Percentiles rank a stretch among this genome's conserved stretches.
Evolutionary conservation across 2,888 invertebrate species (phyloP).

Genomic region (Dendrolimus houi): DNA sequence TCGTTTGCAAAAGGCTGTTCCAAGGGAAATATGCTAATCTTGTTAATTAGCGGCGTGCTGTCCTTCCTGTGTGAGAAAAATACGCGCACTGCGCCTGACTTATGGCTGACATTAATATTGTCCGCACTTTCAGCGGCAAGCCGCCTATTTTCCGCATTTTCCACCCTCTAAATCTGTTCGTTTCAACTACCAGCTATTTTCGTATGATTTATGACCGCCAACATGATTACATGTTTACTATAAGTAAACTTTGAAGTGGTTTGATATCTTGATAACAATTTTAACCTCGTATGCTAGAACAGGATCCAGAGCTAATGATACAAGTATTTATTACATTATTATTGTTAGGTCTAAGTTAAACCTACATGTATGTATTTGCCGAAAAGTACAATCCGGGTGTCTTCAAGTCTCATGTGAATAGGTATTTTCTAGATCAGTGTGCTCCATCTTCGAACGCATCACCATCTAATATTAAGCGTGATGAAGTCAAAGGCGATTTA

Average conservation of each 20-base stretch:
- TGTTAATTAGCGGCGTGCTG: slow-evolving; percentile 66
- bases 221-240: background rate
- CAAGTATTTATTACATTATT: too few species aligned
- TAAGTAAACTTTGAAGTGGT: background rate
- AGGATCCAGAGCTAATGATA: too few species aligned
- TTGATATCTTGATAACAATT: background rate
- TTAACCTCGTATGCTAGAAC: background rate
- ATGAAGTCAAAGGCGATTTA: too few species aligned
- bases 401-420: too few species aligned
- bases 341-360: too few species aligned
- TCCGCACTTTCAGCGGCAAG: slow-evolving; percentile 55
- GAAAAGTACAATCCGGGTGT: too few species aligned
- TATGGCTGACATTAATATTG: slow-evolving; percentile 67
- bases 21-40: slow-evolving; percentile 65
- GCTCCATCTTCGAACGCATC: too few species aligned
- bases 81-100: slow-evolving; percentile 53
- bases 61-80: slow-evolving; percentile 63
- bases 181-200: slow-evolving; percentile 14
- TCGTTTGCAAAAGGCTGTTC: slow-evolving; percentile 37
- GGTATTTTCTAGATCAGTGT: too few species aligned
- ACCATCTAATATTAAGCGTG: too few species aligned
- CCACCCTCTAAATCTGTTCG: slow-evolving; percentile 38
- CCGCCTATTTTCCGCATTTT: slow-evolving; percentile 55
- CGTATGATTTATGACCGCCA: background rate
- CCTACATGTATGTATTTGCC: too few species aligned